Evolutionary conservation across 2,888 invertebrate species (phyloP), one percentile per base, ranked within the genome.

Genomic region (Romanomermis culicivorax): DNA sequence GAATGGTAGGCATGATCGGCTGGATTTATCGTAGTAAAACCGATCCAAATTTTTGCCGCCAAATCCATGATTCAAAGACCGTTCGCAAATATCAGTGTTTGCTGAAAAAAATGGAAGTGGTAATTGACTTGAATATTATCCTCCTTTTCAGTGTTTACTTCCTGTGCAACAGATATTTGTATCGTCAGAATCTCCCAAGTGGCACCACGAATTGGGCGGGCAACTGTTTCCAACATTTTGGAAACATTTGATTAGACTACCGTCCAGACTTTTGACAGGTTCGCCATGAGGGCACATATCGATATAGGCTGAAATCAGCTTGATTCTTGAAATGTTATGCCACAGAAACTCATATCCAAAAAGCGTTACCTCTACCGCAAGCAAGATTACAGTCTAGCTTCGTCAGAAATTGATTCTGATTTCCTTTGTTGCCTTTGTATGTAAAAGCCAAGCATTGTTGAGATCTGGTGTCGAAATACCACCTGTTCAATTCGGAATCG

Each of bases 251-350:
- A 53, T 42, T n/a, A 61, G 62, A 29, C 24, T 30, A 14, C 43
- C 47, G 20, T 53, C 42, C 11, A 23, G 11, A 23, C 47, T 50
- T 23, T 58, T 29, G 20, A 60, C 26, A 1, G 65, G 65, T 23
- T 64, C 61, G 14, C 65, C 65, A 20, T 51, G 50, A 1, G 63
- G 60, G 48, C 65, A 65, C 3, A 64, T 64, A 47, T 65, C 65
- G 17, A 59, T 58, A 45, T n/a, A 23, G 23, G 4, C 45, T 45
- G 23, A 45, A 45, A 36, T 36, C 17, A 36, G 17, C 17, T 7
- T 36, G 36, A 17, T 36, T 36, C 7, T 36, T 36, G 36, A 36
- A 36, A 36, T 36, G 11, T 11, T 11, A 36, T 36, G 7, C 7
- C 36, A 36, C 36, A 7, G 17, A 36, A 7, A 11, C 17, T 36